Percentiles rank a stretch among this genome's conserved stretches.
Conservation (phyloP, 2,113 vertebrate species). For the Callocephalon fimbriatum region DNA sequence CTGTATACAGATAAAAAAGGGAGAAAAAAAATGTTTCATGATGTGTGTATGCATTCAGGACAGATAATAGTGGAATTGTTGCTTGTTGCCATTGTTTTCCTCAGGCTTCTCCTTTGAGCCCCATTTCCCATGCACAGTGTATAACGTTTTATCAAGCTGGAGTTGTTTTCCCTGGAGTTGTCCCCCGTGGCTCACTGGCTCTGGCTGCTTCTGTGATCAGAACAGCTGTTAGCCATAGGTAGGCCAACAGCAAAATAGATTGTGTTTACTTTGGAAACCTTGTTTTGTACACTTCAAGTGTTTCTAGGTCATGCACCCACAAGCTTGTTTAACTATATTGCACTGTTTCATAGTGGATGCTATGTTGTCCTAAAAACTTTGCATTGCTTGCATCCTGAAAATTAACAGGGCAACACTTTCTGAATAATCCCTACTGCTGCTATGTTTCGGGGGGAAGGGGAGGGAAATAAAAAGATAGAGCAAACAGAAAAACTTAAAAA, state of each 20-base stretch:
- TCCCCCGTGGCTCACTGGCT: not conserved
- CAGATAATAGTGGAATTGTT: not conserved
- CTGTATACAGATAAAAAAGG: not conserved
- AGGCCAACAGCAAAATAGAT: not conserved
- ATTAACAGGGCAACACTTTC: not conserved
- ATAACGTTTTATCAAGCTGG: not conserved
- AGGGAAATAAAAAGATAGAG: not conserved
- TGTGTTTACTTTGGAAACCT: not conserved
- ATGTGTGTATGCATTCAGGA: not conserved
- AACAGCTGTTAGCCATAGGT: not conserved
- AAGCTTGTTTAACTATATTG: not conserved
- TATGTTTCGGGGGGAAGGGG: not conserved
- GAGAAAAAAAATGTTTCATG: not conserved
- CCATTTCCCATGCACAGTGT: rapidly evolving
- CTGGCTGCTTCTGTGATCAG: not conserved
- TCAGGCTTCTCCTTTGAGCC: not conserved
- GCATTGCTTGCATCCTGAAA: not conserved
- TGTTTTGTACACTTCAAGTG: not conserved
- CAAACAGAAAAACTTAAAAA: not conserved
- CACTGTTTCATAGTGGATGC: not conserved
- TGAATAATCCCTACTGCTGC: not conserved
- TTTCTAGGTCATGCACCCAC: not conserved
- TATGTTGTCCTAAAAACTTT: not conserved
- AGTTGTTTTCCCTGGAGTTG: not conserved
- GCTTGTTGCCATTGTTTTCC: not conserved